Percentiles rank a stretch among this genome's conserved stretches.
These are phyloP conservation scores for Seladonia tumulorum DNA, from an alignment of 2,888 invertebrate species.

Conservation along the genomic window DNA sequence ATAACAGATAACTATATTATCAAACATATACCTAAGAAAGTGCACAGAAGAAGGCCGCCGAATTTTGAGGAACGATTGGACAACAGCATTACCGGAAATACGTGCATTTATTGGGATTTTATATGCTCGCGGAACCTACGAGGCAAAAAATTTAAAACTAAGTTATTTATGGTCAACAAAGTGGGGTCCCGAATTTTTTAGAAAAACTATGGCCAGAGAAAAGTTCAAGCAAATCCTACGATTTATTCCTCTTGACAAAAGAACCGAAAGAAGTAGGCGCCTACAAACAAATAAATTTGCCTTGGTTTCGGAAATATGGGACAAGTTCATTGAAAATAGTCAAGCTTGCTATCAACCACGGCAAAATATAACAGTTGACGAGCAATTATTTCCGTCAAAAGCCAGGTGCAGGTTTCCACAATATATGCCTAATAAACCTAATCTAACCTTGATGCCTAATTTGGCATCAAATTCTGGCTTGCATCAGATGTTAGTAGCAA, in stretches of 20 bases:
- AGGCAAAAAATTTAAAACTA: slow-evolving; percentile 36
- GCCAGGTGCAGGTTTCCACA: slow-evolving; percentile 51
- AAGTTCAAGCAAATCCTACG: slow-evolving; percentile 1
- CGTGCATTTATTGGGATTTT: slow-evolving; percentile 11
- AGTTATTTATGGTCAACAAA: slow-evolving; percentile 27
- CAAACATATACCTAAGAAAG: slow-evolving; percentile 38
- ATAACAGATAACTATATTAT: slow-evolving; percentile 42
- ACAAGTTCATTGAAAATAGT: slow-evolving; percentile 17
- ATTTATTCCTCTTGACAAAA: slow-evolving; percentile 36
- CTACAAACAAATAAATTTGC: slow-evolving; percentile 12
- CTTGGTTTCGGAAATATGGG: background rate
- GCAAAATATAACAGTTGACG: slow-evolving; percentile 63
- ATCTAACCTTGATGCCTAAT: no score
- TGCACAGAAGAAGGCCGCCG: slow-evolving; percentile 38
- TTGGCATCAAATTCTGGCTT: slow-evolving; percentile 71
- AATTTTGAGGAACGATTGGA: slow-evolving; percentile 33
- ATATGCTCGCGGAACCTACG: slow-evolving; percentile 38
- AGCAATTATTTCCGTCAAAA: slow-evolving; percentile 72
- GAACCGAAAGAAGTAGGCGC: background rate
- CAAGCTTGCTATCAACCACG: slow-evolving; percentile 11
- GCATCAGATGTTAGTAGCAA: slow-evolving; percentile 47
- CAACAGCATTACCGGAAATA: slow-evolving; percentile 15
- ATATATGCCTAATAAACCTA: slow-evolving; percentile 54
- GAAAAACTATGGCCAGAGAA: slow-evolving; percentile 41
- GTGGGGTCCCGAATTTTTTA: slow-evolving; percentile 45